Evolutionary conservation across 1,140 invertebrate genomes (phyloP).

Genomic region (Scaptodrosophila lebanonensis): DNA sequence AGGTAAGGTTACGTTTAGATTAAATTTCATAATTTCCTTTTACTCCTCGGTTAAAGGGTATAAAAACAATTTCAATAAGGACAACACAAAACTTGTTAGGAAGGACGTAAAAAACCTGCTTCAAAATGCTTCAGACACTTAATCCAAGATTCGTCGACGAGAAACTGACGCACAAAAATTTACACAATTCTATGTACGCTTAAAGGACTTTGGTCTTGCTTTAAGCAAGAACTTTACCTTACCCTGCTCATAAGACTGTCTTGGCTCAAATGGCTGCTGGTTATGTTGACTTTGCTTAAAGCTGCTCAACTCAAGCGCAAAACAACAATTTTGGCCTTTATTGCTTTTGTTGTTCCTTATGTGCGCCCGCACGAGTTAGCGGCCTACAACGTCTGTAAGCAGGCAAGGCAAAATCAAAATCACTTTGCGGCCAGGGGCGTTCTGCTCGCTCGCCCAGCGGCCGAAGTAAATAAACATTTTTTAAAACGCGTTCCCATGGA

Average conservation of each 20-base stretch:
- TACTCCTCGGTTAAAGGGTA: too few relatives aligned
- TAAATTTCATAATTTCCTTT: too few relatives aligned
- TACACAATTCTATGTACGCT: conserved; percentile 57
- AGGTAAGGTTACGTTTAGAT: too few relatives aligned
- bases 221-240: conserved; percentile 12
- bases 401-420: conserved; percentile 19
- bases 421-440: conserved; percentile 17
- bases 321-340: conserved; percentile 66
- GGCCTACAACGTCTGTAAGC: conserved; percentile 34
- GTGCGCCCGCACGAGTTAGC: conserved; percentile 41
- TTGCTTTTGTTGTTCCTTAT: not conserved
- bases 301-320: conserved; percentile 71
- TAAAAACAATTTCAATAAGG: conserved; percentile 59
- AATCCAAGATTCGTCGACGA: too few relatives aligned
- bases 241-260: conserved; percentile 20
- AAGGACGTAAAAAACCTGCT: conserved; percentile 52
- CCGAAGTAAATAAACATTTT: conserved; percentile 48
- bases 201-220: conserved; percentile 25
- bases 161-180: too few relatives aligned
- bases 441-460: conserved; percentile 16
- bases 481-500: not conserved
- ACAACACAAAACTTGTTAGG: conserved; percentile 7
- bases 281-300: conserved; percentile 67
- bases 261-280: conserved; percentile 18
- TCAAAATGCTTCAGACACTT: conserved; percentile 60